These are phyloP conservation scores for Ceriagrion tenellum DNA, from an alignment of 2,888 invertebrate species.

Conservation along the genomic window DNA sequence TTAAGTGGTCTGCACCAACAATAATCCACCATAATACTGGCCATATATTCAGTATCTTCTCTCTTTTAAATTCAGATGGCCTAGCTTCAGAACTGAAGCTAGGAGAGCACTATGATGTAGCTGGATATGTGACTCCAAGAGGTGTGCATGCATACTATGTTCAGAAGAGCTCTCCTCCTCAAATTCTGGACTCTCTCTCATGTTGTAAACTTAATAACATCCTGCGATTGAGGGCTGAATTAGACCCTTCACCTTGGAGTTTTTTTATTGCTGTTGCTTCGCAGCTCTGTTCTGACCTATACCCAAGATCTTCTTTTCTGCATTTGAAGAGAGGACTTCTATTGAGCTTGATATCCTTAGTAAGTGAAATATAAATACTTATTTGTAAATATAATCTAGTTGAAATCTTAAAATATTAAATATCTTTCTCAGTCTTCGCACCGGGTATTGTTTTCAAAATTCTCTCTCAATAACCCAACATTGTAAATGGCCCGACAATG, in stretches of 20 bases:
- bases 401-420: neutral
- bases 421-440: too few relatives aligned
- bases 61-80: neutral
- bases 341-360: conserved; percentile 77
- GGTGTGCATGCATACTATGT: conserved; percentile 28
- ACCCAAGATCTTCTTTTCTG: conserved; percentile 77
- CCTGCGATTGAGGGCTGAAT: neutral
- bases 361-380: conserved; percentile 71
- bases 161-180: neutral
- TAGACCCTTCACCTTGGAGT: conserved; percentile 73
- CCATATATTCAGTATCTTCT: too few relatives aligned
- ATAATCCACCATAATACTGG: too few relatives aligned
- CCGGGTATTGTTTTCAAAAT: too few relatives aligned
- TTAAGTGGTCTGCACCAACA: too few relatives aligned
- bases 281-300: conserved; percentile 76
- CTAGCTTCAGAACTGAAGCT: conserved; percentile 25
- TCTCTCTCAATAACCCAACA: too few relatives aligned
- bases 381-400: neutral
- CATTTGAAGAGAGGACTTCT: conserved; percentile 78
- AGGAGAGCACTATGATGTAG: conserved; percentile 49
- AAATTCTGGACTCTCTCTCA: neutral
- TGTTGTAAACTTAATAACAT: neutral
- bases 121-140: neutral
- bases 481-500: too few relatives aligned
- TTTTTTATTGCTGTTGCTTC: conserved; percentile 77